Percentiles rank a stretch among this genome's conserved stretches.
These are phyloP conservation scores for Dicycla oo DNA, from an alignment of 2,888 invertebrate species.

Conservation along the genomic window DNA sequence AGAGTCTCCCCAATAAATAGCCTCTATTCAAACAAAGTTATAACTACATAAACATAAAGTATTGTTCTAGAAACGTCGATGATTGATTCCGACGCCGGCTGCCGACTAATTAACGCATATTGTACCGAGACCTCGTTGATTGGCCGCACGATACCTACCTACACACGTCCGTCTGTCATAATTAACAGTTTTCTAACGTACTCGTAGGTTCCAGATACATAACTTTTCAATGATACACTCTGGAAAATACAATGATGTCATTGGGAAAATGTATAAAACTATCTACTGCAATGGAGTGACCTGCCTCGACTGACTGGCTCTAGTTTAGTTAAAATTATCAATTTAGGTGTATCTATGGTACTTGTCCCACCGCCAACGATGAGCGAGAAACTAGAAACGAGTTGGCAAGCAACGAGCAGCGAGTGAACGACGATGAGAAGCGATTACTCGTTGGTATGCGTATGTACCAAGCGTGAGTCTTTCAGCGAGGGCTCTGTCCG, in stretches of 20 bases:
- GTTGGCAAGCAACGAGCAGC: no score
- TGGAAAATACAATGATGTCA: no score
- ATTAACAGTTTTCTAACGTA: constrained; percentile 14
- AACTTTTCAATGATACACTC: neutral
- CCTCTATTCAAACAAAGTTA: constrained; percentile 8
- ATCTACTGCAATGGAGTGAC: neutral
- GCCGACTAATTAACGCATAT: constrained; percentile 45
- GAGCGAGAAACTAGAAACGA: no score
- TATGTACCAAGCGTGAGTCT: no score
- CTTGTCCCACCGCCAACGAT: no score
- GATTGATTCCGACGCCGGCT: constrained; percentile 36
- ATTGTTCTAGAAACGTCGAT: constrained; percentile 11
- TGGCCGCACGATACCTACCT: neutral
- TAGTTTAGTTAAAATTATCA: neutral
- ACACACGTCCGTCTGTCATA: neutral
- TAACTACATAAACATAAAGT: neutral
- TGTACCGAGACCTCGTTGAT: constrained; percentile 40
- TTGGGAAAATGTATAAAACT: no score
- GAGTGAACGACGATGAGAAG: no score
- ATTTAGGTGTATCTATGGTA: neutral
- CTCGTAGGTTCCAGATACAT: neutral
- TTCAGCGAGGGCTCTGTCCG: no score
- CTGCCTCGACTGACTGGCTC: neutral
- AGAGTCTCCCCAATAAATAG: neutral
- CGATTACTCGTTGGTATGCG: no score